Conservation (phyloP, 2,797 vertebrate genomes). For the Mycteria americana region DNA sequence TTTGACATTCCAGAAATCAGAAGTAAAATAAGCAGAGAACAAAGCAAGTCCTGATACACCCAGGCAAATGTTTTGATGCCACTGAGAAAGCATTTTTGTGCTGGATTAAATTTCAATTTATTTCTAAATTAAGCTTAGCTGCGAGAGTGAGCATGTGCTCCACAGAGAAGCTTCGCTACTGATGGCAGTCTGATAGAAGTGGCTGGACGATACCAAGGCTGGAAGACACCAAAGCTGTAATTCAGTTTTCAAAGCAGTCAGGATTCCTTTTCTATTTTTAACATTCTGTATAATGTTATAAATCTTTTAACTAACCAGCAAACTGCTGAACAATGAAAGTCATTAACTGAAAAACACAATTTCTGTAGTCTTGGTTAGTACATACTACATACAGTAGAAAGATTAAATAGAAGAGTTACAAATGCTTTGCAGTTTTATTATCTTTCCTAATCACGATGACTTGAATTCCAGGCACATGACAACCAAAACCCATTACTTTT, state of each 20-base stretch:
- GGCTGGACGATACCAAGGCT: not conserved
- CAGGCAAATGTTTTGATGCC: not conserved
- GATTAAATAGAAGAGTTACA: not conserved
- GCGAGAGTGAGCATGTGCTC: rapidly evolving
- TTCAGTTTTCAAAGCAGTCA: not conserved
- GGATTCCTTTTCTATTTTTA: not conserved
- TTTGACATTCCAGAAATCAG: not conserved
- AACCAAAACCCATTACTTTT: not conserved
- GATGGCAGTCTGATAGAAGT: not conserved
- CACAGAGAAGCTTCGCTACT: not conserved
- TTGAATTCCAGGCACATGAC: not conserved
- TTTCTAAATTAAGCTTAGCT: not conserved
- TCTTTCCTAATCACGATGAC: not conserved
- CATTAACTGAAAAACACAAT: not conserved
- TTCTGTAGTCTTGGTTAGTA: not conserved
- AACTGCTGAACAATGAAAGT: not conserved
- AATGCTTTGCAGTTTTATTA: not conserved
- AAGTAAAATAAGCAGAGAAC: not conserved
- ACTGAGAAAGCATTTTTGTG: not conserved
- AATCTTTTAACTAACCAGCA: not conserved
- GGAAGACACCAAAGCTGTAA: not conserved
- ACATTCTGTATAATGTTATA: not conserved
- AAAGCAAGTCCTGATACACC: not conserved
- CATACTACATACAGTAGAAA: not conserved
- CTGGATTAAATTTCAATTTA: not conserved